These are phyloP conservation scores for Larimichthys crocea DNA, from an alignment of 2,113 vertebrate species.

Conservation along the genomic window DNA sequence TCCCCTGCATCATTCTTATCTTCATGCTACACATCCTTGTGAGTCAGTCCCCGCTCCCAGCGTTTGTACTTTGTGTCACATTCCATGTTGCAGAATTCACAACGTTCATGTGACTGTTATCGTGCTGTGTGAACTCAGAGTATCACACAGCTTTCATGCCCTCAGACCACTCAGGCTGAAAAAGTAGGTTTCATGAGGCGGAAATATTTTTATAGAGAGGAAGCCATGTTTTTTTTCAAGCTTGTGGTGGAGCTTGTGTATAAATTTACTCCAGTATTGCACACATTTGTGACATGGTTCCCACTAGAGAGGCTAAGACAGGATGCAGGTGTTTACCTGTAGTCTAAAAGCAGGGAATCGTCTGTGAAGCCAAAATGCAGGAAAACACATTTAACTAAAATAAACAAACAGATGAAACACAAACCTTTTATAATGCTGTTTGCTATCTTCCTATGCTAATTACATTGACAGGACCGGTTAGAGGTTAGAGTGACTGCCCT, in stretches of 20 bases:
- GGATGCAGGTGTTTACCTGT: not conserved
- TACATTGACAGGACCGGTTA: not conserved
- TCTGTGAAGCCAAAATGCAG: not conserved
- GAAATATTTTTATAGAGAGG: constrained; percentile 15
- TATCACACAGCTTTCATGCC: constrained; percentile 23
- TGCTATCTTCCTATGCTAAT: not conserved
- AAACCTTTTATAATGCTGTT: not conserved
- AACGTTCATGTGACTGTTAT: constrained; percentile 40
- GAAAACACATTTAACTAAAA: not conserved
- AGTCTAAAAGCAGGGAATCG: not conserved
- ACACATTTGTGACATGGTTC: not conserved
- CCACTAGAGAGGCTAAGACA: not conserved
- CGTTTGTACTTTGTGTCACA: constrained; percentile 53
- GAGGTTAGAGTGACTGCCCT: not conserved
- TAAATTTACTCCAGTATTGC: not conserved
- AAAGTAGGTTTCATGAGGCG: constrained; percentile 27
- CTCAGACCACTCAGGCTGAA: constrained; percentile 41
- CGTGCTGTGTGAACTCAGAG: constrained; percentile 24
- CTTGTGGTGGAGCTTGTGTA: not conserved
- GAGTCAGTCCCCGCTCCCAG: constrained; percentile 51
- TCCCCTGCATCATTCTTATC: not conserved
- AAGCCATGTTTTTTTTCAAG: not conserved
- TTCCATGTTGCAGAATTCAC: constrained; percentile 45
- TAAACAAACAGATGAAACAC: not conserved
- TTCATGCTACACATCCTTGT: constrained; percentile 9